Conservation (phyloP, 2,113 vertebrate species). For the Strix aluco region DNA sequence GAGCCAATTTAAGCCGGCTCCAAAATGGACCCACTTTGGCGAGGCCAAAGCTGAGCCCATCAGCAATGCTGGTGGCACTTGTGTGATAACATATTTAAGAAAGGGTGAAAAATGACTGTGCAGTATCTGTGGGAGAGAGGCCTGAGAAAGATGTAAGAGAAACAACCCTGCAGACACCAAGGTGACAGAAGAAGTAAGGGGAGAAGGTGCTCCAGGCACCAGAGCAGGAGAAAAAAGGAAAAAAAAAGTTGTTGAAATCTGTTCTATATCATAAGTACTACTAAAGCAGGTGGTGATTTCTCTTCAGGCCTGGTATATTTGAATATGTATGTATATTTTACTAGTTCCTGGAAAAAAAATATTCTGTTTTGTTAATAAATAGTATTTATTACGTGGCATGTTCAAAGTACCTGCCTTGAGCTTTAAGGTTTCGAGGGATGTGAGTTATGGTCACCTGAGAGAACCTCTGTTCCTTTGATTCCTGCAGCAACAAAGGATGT, state of each 20-base stretch:
- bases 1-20: background rate
- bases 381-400: background rate
- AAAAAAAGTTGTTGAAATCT: background rate
- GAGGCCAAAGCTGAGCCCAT: background rate
- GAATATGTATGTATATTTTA: background rate
- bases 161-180: background rate
- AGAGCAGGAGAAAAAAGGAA: background rate
- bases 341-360: background rate
- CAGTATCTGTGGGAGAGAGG: background rate
- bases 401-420: background rate
- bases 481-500: background rate
- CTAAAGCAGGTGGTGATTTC: background rate
- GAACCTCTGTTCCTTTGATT: background rate
- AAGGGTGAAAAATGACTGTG: background rate
- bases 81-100: background rate
- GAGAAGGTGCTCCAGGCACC: fast-evolving
- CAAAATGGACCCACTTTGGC: background rate
- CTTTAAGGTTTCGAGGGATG: background rate
- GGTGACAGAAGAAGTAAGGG: background rate
- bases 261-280: background rate
- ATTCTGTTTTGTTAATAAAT: background rate
- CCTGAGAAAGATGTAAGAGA: background rate
- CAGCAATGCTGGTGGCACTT: background rate
- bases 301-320: background rate
- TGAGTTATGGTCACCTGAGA: background rate